Evolutionary conservation across 2,113 vertebrate genomes (phyloP).

Genomic region (Nothoprocta perdicaria): DNA sequence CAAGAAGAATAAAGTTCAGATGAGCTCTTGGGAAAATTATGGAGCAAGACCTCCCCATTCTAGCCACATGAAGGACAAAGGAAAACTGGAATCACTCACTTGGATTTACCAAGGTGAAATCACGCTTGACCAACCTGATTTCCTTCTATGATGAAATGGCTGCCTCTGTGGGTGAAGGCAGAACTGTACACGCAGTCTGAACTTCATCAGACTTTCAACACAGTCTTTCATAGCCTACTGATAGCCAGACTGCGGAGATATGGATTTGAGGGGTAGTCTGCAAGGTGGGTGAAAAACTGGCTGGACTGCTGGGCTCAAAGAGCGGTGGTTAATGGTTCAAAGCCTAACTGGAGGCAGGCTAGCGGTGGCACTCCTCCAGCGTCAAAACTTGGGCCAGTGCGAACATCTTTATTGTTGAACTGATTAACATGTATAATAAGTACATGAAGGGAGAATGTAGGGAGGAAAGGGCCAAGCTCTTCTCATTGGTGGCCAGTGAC

Average conservation of each 20-base stretch:
- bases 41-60: not conserved
- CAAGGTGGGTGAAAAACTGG: not conserved
- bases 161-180: not conserved
- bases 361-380: not conserved
- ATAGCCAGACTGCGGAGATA: slow-evolving; percentile 2
- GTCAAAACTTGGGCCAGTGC: not conserved
- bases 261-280: not conserved
- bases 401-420: not conserved
- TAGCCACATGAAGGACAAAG: not conserved
- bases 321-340: not conserved
- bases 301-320: not conserved
- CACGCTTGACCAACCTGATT: not conserved
- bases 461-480: too few species aligned
- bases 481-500: too few species aligned
- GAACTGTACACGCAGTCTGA: not conserved
- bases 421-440: too few species aligned
- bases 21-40: not conserved
- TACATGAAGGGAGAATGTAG: too few species aligned
- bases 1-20: not conserved
- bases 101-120: slow-evolving; percentile 7
- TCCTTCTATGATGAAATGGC: slow-evolving; percentile 31
- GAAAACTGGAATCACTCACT: not conserved
- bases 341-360: not conserved
- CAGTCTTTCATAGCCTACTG: not conserved
- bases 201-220: not conserved